Evolutionary conservation across 2,113 vertebrate genomes (phyloP), one percentile per base, ranked within the genome.

Genomic region (Sinocyclocheilus rhinocerous): DNA sequence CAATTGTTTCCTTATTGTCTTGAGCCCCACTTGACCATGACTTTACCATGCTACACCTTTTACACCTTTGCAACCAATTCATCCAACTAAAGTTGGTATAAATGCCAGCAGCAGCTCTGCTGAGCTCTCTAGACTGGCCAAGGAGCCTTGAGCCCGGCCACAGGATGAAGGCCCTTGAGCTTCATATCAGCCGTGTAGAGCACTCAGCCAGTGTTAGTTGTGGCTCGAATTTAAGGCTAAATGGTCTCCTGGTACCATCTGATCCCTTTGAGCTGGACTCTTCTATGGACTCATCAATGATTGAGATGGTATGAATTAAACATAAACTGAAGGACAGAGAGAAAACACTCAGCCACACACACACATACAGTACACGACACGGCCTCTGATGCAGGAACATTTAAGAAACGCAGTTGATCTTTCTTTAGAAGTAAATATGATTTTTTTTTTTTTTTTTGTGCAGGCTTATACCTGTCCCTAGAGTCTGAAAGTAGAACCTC

Each of bases 271-370:
- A 39, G 57, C 45, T 83, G 83, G 72, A 80, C 91, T 89, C 89
- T 65, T 90, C 89, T 76, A 88, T 80, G 83, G 57, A 7, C 87
- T 88, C 91, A 93, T 94, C 80, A 93, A 94, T 92, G 89, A 95
- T 94, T 90, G 89, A 94, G 91, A 90, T 55, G 3, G 85, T 55
- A 61, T 93, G 89, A 93, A 95, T 94, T 92, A 94, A 93, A 89
- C 87, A 95, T 93, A 90, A 89, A 87, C 73, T 84, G 81, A 72
- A 84, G 90, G 88, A 93, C 87, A 78, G 84, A 76, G 88, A 90
- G 84, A 76, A 92, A 89, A 90, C 88, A 92, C 88, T 85, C 82
- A 26, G 20, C 5, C 48, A 87, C 82, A 65, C 83, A 86, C 70
- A 85, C 50, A 29, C n/a, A 70, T n/a, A 20, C 72, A 83, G 55